These are phyloP conservation scores for Aplocera efformata DNA, from an alignment of 2,888 invertebrate species.

Conservation along the genomic window DNA sequence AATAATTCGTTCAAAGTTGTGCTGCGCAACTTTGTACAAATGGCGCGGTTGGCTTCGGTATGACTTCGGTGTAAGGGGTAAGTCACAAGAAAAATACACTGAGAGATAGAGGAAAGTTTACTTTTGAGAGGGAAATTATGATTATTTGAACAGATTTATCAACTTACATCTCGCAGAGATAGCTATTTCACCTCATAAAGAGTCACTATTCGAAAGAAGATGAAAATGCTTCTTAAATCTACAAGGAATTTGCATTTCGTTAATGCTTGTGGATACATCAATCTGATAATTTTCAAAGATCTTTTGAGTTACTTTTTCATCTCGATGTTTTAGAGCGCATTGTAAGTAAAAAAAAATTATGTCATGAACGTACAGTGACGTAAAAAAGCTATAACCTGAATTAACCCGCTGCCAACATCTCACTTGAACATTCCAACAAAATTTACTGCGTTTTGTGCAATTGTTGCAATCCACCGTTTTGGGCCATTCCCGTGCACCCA, in stretches of 20 bases:
- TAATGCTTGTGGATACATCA: no score
- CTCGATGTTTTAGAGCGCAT: no score
- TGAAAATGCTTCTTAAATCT: no score
- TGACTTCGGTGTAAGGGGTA: constrained; percentile 37
- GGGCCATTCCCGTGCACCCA: constrained; percentile 65
- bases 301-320: no score
- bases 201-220: no score
- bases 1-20: constrained; percentile 67
- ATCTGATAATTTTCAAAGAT: no score
- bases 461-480: constrained; percentile 71
- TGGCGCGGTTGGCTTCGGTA: constrained; percentile 48
- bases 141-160: background rate
- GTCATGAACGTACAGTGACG: no score
- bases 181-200: no score
- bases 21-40: constrained; percentile 64
- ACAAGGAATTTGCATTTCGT: no score
- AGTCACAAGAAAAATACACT: constrained; percentile 14
- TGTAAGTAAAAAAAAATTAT: no score
- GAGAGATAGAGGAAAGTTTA: background rate
- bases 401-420: constrained; percentile 29
- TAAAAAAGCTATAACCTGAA: background rate
- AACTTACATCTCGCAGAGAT: no score
- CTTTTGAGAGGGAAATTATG: constrained; percentile 5
- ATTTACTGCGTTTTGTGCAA: constrained; percentile 69
- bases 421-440: constrained; percentile 41